phyloP scores from a whole-genome alignment of 2,113 vertebrate genomes.

The Hipposideros armiger region DNA sequence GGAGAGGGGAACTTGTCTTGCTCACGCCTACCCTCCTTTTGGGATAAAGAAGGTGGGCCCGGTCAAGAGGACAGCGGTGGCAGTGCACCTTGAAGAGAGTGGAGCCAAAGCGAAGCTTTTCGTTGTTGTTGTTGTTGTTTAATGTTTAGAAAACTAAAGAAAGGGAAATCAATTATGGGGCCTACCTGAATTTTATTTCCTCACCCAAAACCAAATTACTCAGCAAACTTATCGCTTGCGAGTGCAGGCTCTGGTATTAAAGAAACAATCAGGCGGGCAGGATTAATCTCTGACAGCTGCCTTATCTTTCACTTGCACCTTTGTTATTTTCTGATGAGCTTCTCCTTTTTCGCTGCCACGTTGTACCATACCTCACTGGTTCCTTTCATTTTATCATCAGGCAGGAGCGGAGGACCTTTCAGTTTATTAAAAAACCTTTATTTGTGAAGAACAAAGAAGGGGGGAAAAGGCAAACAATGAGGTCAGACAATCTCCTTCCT shows the following conservation, averaged over 20 bases:
- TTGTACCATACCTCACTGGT: conserved; percentile 99
- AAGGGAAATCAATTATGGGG: conserved; percentile 99
- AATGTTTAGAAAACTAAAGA: conserved; percentile 95
- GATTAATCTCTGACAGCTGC: conserved; percentile 99
- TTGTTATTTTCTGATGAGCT: conserved; percentile 99
- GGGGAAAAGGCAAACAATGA: conserved; percentile 98
- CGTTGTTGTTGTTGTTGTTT: conserved; percentile 88
- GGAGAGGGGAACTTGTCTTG: not conserved
- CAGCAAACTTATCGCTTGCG: conserved; percentile 99
- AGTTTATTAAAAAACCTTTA: conserved; percentile 99
- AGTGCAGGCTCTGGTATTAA: conserved; percentile 99
- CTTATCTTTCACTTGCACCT: conserved; percentile 99
- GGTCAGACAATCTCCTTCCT: conserved; percentile 99
- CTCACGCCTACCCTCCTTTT: not conserved
- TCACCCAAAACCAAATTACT: conserved; percentile 99
- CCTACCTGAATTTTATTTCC: conserved; percentile 99
- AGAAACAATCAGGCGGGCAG: conserved; percentile 99
- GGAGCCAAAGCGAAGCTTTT: conserved; percentile 90
- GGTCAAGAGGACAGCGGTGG: conserved; percentile 34
- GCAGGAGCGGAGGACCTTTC: conserved; percentile 97
- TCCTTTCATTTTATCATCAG: conserved; percentile 99
- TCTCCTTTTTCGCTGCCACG: conserved; percentile 95
- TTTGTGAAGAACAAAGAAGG: conserved; percentile 99
- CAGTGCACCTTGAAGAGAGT: conserved; percentile 79
- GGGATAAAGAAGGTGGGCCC: not conserved